phyloP scores from a whole-genome alignment of 2,113 vertebrate species.

The Gorsachius goisagi region DNA sequence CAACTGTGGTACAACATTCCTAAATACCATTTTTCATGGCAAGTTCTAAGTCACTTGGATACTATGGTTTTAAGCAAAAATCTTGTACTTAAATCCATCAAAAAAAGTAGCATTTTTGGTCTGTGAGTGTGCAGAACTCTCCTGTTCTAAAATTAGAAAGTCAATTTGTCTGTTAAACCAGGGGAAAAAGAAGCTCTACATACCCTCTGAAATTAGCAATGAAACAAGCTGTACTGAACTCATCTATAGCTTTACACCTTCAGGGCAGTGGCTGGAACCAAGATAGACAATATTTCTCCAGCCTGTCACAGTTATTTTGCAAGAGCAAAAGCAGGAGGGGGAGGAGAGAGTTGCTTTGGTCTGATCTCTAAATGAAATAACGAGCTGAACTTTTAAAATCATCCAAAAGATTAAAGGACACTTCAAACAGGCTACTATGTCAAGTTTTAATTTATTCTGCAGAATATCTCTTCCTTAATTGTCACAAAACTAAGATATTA shows the following conservation, averaged over 20 bases:
- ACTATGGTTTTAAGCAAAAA: neutral
- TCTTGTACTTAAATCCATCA: neutral
- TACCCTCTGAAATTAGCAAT: conserved; percentile 48
- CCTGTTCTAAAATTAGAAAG: conserved; percentile 60
- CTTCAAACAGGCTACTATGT: neutral
- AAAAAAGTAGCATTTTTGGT: neutral
- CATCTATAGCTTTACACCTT: neutral
- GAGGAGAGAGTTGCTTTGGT: neutral
- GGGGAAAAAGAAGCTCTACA: conserved; percentile 18
- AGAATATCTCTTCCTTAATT: neutral
- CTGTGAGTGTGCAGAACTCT: neutral
- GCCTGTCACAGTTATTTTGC: neutral
- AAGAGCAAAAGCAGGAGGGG: neutral
- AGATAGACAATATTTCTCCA: neutral
- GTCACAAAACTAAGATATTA: neutral
- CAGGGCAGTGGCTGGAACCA: neutral
- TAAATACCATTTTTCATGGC: neutral
- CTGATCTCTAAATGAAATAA: conserved; percentile 8
- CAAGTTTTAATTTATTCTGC: conserved; percentile 30
- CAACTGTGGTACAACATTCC: neutral
- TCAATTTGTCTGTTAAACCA: conserved; percentile 57
- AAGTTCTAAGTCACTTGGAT: neutral
- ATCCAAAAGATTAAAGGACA: conserved; percentile 6
- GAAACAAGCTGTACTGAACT: conserved; percentile 20
- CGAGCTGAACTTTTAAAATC: neutral